These are phyloP conservation scores for Sarotherodon lohbergeri DNA, from an alignment of 2,113 vertebrate species.

Conservation along the genomic window DNA sequence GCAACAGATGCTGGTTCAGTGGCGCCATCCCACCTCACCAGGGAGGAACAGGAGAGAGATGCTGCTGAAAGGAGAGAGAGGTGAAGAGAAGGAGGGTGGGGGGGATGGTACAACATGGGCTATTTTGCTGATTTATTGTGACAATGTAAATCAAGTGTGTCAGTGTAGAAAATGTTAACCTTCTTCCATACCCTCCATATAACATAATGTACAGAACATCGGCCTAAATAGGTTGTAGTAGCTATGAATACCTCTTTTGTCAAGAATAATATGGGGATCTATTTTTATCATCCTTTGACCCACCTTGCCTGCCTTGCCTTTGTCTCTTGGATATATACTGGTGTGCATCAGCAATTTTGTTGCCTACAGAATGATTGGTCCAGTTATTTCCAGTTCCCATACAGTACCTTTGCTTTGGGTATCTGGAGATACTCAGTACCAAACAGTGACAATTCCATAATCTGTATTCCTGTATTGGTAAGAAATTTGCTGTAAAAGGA, in stretches of 20 bases:
- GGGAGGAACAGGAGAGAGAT: slow-evolving; percentile 35
- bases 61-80: slow-evolving; percentile 22
- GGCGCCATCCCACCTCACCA: slow-evolving; percentile 54
- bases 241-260: background rate
- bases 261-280: background rate
- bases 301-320: background rate
- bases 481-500: background rate
- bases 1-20: slow-evolving; percentile 56
- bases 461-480: background rate
- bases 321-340: background rate
- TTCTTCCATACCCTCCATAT: background rate
- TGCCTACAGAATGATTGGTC: background rate
- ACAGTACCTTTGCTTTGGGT: background rate
- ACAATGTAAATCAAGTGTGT: background rate
- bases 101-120: background rate
- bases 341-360: background rate
- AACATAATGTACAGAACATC: background rate
- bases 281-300: slow-evolving; percentile 5
- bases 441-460: background rate
- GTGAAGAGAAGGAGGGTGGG: slow-evolving; percentile 7
- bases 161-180: background rate
- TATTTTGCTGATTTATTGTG: background rate
- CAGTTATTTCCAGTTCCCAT: background rate
- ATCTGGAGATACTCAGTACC: background rate
- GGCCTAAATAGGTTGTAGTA: background rate